phyloP scores from a whole-genome alignment of 2,113 vertebrate genomes.

The Salminus brasiliensis region DNA sequence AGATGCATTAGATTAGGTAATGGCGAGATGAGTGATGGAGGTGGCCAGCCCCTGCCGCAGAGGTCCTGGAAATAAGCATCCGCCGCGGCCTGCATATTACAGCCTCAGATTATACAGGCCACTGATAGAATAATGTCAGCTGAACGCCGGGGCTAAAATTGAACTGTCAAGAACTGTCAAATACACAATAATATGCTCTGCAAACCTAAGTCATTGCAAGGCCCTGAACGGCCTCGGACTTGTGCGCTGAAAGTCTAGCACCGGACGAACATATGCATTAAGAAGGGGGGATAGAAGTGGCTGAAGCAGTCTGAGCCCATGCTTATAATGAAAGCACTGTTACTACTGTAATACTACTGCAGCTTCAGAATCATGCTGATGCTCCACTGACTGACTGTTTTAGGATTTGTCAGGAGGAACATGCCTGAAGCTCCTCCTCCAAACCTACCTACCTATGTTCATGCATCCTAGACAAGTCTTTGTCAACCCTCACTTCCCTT shows the following conservation, averaged over 20 bases:
- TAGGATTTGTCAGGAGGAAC: no score
- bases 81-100: constrained; percentile 48
- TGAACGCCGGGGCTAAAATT: constrained; percentile 57
- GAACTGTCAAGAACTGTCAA: constrained; percentile 66
- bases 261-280: not conserved
- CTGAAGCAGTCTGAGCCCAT: not conserved
- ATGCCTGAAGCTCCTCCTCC: no score
- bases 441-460: no score
- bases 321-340: not conserved
- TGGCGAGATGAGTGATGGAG: constrained; percentile 74
- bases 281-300: not conserved
- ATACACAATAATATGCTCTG: constrained; percentile 55
- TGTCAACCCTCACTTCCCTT: no score
- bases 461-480: no score
- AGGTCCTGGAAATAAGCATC: constrained; percentile 56
- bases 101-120: constrained; percentile 50
- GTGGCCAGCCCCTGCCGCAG: constrained; percentile 68
- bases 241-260: not conserved
- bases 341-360: not conserved
- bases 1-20: constrained; percentile 84
- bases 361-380: no score
- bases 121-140: constrained; percentile 60
- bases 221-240: constrained; percentile 22
- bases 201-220: constrained; percentile 28
- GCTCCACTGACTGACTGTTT: no score